Percentiles rank a stretch among this genome's conserved stretches.
phyloP scores from a whole-genome alignment of 2,113 vertebrate genomes.

The Tringa solitaria region DNA sequence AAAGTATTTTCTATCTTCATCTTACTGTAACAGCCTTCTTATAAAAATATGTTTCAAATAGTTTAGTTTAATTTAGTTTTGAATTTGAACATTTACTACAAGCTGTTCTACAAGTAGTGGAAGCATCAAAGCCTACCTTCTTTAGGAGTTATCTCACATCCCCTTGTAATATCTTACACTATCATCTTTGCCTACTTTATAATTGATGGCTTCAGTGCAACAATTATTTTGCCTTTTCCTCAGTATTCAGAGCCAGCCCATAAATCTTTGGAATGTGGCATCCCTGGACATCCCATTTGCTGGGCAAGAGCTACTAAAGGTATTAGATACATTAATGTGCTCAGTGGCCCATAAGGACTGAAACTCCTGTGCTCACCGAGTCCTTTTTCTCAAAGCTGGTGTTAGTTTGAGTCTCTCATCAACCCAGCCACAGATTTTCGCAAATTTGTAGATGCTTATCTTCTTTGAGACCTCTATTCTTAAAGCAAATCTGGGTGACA shows the following conservation, averaged over 20 bases:
- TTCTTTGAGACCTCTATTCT: not conserved
- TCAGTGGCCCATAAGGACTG: not conserved
- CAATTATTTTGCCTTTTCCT: not conserved
- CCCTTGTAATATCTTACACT: not conserved
- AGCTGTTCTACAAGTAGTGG: not conserved
- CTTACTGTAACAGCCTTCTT: not conserved
- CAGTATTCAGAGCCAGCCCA: not conserved
- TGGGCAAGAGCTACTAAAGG: not conserved
- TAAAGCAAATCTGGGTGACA: not conserved
- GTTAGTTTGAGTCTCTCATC: not conserved
- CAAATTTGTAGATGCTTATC: not conserved
- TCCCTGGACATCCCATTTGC: not conserved
- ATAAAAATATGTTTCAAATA: not conserved
- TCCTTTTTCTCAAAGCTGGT: not conserved
- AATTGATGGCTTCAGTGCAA: not conserved
- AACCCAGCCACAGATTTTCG: not conserved
- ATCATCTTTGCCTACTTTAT: not conserved
- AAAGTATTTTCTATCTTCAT: not conserved
- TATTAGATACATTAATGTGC: not conserved
- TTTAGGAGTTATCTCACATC: not conserved
- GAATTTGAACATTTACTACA: not conserved
- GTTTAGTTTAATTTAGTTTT: not conserved
- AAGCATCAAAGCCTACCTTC: not conserved
- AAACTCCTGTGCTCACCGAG: not conserved
- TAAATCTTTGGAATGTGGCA: not conserved